Conservation (phyloP, 2,113 vertebrate genomes). For the Tenebrosternarchus preto region DNA sequence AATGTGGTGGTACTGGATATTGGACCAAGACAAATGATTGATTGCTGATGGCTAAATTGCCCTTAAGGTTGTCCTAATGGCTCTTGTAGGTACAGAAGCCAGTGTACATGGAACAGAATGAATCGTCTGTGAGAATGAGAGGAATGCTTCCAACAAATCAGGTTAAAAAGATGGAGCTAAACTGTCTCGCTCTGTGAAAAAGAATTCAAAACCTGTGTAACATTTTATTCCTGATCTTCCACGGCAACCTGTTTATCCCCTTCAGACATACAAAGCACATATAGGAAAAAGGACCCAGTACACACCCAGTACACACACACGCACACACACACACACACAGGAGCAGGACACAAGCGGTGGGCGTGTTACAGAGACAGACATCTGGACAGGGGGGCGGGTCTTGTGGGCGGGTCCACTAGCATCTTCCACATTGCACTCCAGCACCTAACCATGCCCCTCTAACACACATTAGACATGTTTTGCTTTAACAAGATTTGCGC, state of each 20-base stretch:
- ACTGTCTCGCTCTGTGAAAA: conserved; percentile 51
- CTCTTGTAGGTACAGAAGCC: too few species aligned
- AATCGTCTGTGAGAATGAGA: too few species aligned
- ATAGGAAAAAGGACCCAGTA: conserved; percentile 69
- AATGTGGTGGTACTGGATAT: not conserved
- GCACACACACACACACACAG: conserved; percentile 53
- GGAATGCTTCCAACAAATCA: conserved; percentile 51
- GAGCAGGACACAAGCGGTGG: conserved; percentile 72
- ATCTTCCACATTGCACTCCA: conserved; percentile 43
- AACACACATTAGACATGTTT: conserved; percentile 68
- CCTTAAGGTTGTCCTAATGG: too few species aligned
- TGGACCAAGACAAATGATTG: too few species aligned
- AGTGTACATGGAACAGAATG: too few species aligned
- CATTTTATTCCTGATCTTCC: conserved; percentile 56
- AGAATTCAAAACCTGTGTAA: conserved; percentile 61
- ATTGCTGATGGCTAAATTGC: too few species aligned
- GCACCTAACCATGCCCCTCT: conserved; percentile 62
- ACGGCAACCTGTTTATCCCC: conserved; percentile 55
- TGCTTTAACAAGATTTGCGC: conserved; percentile 55
- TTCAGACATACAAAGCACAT: conserved; percentile 71
- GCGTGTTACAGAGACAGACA: conserved; percentile 59
- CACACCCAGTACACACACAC: conserved; percentile 59
- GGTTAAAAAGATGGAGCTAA: conserved; percentile 45
- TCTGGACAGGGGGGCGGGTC: conserved; percentile 64
- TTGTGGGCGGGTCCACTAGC: conserved; percentile 62